Evolutionary conservation across 2,113 vertebrate genomes (phyloP).

Genomic region (Otus sunia): DNA sequence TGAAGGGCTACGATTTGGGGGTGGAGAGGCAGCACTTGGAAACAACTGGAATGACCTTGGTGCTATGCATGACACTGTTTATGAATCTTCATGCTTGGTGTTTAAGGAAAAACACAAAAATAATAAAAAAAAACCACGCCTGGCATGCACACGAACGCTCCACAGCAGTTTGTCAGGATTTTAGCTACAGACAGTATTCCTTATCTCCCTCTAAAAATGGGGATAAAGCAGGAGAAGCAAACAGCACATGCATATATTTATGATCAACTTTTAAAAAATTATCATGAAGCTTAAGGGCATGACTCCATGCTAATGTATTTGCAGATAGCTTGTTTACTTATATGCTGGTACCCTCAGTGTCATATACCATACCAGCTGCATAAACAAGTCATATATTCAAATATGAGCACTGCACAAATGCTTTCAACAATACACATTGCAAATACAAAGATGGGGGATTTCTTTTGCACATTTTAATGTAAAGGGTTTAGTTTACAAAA

Average conservation of each 20-base stretch:
- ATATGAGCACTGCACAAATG: background rate
- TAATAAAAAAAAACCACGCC: fast-evolving
- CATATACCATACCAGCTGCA: background rate
- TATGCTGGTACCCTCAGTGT: background rate
- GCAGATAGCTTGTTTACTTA: background rate
- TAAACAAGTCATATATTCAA: background rate
- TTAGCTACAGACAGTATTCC: background rate
- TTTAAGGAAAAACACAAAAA: background rate
- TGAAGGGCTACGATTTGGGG: fast-evolving
- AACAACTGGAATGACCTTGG: background rate
- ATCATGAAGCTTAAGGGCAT: background rate
- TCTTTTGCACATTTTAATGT: background rate
- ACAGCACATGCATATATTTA: background rate
- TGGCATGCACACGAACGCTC: background rate
- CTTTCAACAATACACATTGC: background rate
- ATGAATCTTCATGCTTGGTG: background rate
- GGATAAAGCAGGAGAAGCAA: background rate
- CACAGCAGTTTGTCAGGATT: background rate
- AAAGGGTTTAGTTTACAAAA: constrained; percentile 11
- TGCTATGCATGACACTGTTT: background rate
- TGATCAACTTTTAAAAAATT: background rate
- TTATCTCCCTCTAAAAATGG: background rate
- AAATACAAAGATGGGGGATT: background rate
- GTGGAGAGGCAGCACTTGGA: background rate
- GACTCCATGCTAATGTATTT: background rate